These are phyloP conservation scores for Caranx melampygus DNA, from an alignment of 2,113 vertebrate genomes.

Conservation along the genomic window DNA sequence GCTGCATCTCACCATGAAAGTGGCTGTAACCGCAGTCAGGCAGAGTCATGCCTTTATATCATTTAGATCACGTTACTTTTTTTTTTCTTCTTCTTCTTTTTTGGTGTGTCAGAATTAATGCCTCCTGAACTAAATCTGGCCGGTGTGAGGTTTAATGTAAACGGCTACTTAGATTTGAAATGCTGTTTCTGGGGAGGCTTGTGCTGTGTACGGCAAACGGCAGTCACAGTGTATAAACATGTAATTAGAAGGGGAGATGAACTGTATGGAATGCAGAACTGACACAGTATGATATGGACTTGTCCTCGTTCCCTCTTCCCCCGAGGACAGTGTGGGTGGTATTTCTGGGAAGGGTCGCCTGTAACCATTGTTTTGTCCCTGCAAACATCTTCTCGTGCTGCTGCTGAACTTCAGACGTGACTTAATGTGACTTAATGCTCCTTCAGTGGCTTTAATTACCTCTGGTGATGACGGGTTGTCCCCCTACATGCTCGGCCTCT, in stretches of 20 bases:
- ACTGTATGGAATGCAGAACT: constrained; percentile 21
- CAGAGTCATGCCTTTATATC: constrained; percentile 49
- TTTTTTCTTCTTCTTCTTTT: neutral
- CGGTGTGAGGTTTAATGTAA: constrained; percentile 71
- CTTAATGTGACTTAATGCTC: constrained; percentile 63
- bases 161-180: constrained; percentile 54
- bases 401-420: constrained; percentile 57
- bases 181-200: constrained; percentile 23
- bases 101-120: constrained; percentile 62
- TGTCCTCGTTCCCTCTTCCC: neutral
- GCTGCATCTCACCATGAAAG: constrained; percentile 67
- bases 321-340: constrained; percentile 42
- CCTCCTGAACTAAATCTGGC: constrained; percentile 66
- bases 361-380: constrained; percentile 65
- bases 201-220: constrained; percentile 33
- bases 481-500: constrained; percentile 24
- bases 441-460: constrained; percentile 56
- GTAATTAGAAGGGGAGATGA: constrained; percentile 51
- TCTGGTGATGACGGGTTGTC: constrained; percentile 25
- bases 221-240: constrained; percentile 56
- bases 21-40: constrained; percentile 61
- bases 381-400: constrained; percentile 23
- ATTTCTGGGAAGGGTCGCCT: constrained; percentile 60
- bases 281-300: constrained; percentile 7
- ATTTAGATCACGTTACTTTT: constrained; percentile 19